phyloP scores from a whole-genome alignment of 1,140 invertebrate genomes.

The Zaprionus tsacasi region DNA sequence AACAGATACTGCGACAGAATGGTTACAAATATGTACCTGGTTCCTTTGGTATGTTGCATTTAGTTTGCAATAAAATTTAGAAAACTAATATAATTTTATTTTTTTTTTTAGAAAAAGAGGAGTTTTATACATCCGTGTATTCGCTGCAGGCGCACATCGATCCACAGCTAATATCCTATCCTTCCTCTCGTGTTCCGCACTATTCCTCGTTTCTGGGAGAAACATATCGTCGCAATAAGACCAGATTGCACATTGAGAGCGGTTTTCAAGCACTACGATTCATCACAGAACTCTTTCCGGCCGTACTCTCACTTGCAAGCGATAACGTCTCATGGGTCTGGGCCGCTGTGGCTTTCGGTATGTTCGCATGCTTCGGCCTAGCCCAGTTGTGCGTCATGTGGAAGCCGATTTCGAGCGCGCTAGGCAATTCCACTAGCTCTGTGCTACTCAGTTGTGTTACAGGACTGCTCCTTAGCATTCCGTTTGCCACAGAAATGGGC shows the following conservation, averaged over 20 bases:
- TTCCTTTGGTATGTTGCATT: slow-evolving; percentile 91
- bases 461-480: slow-evolving; percentile 93
- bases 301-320: slow-evolving; percentile 89
- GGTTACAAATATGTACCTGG: slow-evolving; percentile 91
- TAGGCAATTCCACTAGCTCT: slow-evolving; percentile 93
- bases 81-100: neutral
- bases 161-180: slow-evolving; percentile 78
- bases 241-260: slow-evolving; percentile 85
- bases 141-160: slow-evolving; percentile 84
- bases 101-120: slow-evolving; percentile 88
- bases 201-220: slow-evolving; percentile 82
- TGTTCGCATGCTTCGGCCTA: slow-evolving; percentile 93
- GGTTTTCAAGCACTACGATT: slow-evolving; percentile 92
- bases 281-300: slow-evolving; percentile 93
- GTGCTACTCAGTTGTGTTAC: slow-evolving; percentile 93
- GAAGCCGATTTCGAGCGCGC: slow-evolving; percentile 87
- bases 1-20: slow-evolving; percentile 89
- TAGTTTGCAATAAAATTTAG: neutral
- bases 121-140: slow-evolving; percentile 87
- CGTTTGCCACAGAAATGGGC: slow-evolving; percentile 95
- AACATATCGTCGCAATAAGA: slow-evolving; percentile 77
- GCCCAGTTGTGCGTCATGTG: slow-evolving; percentile 89
- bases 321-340: slow-evolving; percentile 87
- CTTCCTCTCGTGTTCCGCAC: slow-evolving; percentile 70
- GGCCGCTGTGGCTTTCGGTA: slow-evolving; percentile 94